Base-by-base conservation (phyloP, 37 sponge, comb jelly and placozoan species). In the Haliclona indistincta region DNA sequence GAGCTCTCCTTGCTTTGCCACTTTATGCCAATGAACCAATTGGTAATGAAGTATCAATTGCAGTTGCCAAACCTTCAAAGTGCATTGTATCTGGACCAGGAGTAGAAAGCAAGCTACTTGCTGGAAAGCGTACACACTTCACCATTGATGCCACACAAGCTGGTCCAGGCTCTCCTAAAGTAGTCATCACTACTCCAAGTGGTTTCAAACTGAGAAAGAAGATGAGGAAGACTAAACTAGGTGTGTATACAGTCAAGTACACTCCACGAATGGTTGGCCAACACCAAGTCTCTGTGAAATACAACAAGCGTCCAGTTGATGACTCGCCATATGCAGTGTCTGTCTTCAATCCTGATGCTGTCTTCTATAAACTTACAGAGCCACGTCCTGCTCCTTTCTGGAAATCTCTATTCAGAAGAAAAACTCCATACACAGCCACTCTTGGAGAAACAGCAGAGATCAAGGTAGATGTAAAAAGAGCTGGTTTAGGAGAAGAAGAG, bases 11-110 rank as follows among this genome's bases (percentile, higher is more conserved):
- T 43, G 45, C 70, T 29, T 13, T 15, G n/a, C 39, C 80, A n/a
- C 73, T 38, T 0, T 75, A 62, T 44, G 67, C 58, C 61, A 81
- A 76, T 4, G 1, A 52, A 30, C 87, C 87, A 22, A 75, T 86
- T 20, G 76, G 42, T 25, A 26, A 58, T 20, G 67, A 76, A 28
- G 92, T 95, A 78, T 53, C 56, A 15, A 91, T 95, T 0, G 64
- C 77, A 34, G 90, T 95, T 13, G 70, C 80, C 0, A 90, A 94
- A 64, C 67, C 60, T 38, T 74, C 75, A 38, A 88, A 83, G 68
- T 86, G 89, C 41, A 83, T 79, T 34, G 89, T 89, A 30, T 70
- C 79, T 38, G 98, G 98, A 25, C 95, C 95, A 34, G 99, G 99
- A 6, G 41, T 98, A 32, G 84, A 95, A 30, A 29, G 63, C 1